Conservation (phyloP, 2,113 vertebrate genomes). For the Oreotrochilus melanogaster region DNA sequence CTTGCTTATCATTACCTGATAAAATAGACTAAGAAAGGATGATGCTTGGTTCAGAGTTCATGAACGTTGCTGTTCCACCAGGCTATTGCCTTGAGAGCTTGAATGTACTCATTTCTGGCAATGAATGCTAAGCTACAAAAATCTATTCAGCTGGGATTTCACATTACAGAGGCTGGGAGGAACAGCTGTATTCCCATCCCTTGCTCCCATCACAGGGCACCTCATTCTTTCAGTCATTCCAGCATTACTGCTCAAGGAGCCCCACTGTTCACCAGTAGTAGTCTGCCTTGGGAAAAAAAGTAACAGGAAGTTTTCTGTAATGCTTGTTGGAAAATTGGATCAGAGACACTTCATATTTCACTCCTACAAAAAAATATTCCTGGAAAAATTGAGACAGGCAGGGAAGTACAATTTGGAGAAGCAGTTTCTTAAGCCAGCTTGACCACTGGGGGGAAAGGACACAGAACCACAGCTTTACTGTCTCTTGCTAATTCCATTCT, state of each 20-base stretch:
- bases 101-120: background rate
- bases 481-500: background rate
- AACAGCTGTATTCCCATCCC: background rate
- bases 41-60: background rate
- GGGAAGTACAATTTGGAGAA: background rate
- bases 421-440: background rate
- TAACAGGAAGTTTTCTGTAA: background rate
- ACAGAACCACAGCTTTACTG: background rate
- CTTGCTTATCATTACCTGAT: background rate
- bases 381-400: slow-evolving; percentile 3
- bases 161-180: background rate
- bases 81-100: background rate
- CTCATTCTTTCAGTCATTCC: background rate
- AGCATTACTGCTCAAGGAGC: background rate
- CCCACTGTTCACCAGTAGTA: background rate
- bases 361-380: background rate
- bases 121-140: background rate
- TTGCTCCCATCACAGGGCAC: background rate
- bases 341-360: background rate
- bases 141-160: background rate
- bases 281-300: rapidly evolving
- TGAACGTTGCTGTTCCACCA: background rate
- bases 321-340: background rate
- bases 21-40: background rate
- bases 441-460: background rate